Conservation (phyloP, 2,113 vertebrate genomes). For the Tetraodon nigroviridis region DNA sequence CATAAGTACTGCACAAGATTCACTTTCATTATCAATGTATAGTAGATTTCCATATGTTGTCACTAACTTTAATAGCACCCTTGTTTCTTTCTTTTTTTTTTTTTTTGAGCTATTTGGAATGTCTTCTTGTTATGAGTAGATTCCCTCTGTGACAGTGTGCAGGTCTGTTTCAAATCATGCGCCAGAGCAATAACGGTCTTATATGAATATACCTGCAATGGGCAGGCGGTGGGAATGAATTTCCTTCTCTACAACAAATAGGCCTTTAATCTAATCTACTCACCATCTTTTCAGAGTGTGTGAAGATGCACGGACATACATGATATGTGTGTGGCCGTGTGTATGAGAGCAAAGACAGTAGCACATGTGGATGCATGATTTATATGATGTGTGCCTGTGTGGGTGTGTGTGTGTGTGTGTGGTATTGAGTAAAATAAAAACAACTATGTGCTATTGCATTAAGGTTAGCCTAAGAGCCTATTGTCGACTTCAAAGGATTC, state of each 20-base stretch:
- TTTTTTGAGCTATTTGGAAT: constrained; percentile 9
- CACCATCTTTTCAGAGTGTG: constrained; percentile 48
- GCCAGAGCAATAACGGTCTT: constrained; percentile 57
- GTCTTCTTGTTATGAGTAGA: constrained; percentile 45
- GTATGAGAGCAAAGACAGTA: constrained; percentile 52
- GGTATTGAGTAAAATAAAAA: too few species aligned
- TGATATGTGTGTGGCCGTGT: constrained; percentile 56
- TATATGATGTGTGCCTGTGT: constrained; percentile 25
- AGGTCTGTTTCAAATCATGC: constrained; percentile 56
- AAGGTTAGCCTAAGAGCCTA: constrained; percentile 67
- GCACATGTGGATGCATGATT: constrained; percentile 59
- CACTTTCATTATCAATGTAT: constrained; percentile 31
- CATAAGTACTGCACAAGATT: constrained; percentile 17
- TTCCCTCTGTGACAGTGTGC: constrained; percentile 42
- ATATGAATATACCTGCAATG: constrained; percentile 58
- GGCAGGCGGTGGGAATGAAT: constrained; percentile 60
- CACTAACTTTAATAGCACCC: constrained; percentile 35
- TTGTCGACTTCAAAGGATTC: constrained; percentile 77
- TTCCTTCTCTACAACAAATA: constrained; percentile 61
- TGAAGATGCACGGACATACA: constrained; percentile 41
- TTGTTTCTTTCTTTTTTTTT: constrained; percentile 14
- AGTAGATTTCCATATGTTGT: constrained; percentile 34
- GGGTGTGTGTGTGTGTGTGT: too few species aligned
- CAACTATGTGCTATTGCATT: constrained; percentile 57
- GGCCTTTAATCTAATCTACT: constrained; percentile 62